Percentiles rank a stretch among this genome's conserved stretches.
phyloP scores from a whole-genome alignment of 2,888 invertebrate genomes.

The Ormyrus rosae region DNA sequence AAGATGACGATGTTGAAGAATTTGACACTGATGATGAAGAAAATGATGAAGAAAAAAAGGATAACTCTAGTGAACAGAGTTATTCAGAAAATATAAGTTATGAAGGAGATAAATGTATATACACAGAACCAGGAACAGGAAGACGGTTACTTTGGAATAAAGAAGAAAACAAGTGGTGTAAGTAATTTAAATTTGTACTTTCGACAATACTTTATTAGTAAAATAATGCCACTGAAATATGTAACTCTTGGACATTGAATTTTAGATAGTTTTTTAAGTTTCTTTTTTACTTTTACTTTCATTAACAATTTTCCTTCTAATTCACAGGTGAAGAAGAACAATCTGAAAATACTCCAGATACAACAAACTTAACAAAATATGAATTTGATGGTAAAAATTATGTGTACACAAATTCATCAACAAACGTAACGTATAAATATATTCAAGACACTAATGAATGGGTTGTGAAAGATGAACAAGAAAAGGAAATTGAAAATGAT shows the following conservation, averaged over 20 bases:
- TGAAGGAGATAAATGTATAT: slow-evolving; percentile 83
- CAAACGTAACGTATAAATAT: slow-evolving; percentile 78
- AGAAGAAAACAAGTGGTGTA: slow-evolving; percentile 71
- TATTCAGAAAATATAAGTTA: slow-evolving; percentile 82
- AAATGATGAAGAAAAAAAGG: slow-evolving; percentile 48
- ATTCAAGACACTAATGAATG: slow-evolving; percentile 80
- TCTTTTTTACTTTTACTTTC: too few species aligned
- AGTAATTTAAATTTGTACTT: slow-evolving; percentile 26
- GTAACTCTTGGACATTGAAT: background rate
- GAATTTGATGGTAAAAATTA: slow-evolving; percentile 74
- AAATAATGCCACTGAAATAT: background rate
- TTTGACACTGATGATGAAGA: slow-evolving; percentile 65
- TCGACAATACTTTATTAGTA: slow-evolving; percentile 2
- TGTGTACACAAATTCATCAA: slow-evolving; percentile 67
- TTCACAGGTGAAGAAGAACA: slow-evolving; percentile 37
- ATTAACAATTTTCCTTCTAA: background rate
- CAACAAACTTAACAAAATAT: slow-evolving; percentile 68
- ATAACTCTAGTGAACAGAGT: slow-evolving; percentile 47
- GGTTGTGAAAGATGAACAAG: slow-evolving; percentile 72
- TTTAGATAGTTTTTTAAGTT: background rate
- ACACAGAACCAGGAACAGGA: slow-evolving; percentile 84
- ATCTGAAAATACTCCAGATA: slow-evolving; percentile 67
- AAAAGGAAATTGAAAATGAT: slow-evolving; percentile 51
- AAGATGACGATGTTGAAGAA: slow-evolving; percentile 61
- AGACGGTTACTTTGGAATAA: slow-evolving; percentile 83